phyloP scores from a whole-genome alignment of 1,140 invertebrate species.

The Drosophila kurseongensis region DNA sequence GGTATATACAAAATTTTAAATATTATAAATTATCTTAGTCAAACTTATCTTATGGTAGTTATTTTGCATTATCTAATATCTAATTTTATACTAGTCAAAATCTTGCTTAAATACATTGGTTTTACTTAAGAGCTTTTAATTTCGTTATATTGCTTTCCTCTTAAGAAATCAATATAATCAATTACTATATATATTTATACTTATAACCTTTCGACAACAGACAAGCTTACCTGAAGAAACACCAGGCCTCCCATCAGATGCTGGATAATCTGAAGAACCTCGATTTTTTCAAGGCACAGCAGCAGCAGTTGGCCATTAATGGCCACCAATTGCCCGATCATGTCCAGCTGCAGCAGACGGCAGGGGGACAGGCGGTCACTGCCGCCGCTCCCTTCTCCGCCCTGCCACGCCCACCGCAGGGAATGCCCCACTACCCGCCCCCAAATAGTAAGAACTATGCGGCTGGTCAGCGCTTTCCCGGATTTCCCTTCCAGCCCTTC shows the following conservation, averaged over 20 bases:
- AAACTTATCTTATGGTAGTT: no score
- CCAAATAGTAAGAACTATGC: conserved; percentile 44
- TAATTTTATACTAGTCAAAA: no score
- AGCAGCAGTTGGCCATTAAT: conserved; percentile 27
- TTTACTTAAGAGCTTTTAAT: no score
- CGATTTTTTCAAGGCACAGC: conserved; percentile 72
- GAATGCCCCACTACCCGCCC: conserved; percentile 50
- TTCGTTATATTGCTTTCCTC: no score
- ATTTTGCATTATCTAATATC: no score
- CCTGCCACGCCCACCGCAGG: conserved; percentile 57
- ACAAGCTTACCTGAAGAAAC: conserved; percentile 92
- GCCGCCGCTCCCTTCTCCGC: conserved; percentile 21
- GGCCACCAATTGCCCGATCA: conserved; percentile 29
- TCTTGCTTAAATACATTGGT: no score
- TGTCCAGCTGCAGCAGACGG: conserved; percentile 24
- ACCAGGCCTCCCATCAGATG: conserved; percentile 85
- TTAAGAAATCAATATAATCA: no score
- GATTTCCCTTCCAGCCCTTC: conserved; percentile 69
- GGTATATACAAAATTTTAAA: no score
- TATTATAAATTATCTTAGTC: no score
- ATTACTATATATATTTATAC: no score
- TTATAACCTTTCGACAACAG: conserved; percentile 66
- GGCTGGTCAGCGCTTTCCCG: conserved; percentile 46
- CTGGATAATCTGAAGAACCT: conserved; percentile 71
- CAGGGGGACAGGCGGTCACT: background rate